Conservation (phyloP, 2,888 invertebrate genomes). For the Idaea dimidiata region DNA sequence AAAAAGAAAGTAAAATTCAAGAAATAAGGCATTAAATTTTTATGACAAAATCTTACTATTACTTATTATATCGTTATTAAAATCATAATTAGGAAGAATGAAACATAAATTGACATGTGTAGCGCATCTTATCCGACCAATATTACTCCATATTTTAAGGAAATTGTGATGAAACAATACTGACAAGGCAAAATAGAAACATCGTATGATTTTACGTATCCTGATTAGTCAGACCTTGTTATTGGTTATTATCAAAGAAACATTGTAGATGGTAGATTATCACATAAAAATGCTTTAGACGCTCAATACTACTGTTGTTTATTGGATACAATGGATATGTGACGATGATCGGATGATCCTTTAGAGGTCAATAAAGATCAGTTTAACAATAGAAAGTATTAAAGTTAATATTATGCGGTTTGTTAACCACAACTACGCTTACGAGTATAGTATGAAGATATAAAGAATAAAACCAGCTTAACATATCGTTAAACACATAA, state of each 20-base stretch:
- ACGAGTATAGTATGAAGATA: too few species aligned
- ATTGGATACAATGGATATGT: not conserved
- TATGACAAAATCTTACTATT: too few species aligned
- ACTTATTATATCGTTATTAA: too few species aligned
- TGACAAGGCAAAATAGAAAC: not conserved
- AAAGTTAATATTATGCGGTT: not conserved
- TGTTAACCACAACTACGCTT: too few species aligned
- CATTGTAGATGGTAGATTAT: not conserved
- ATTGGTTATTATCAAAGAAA: not conserved
- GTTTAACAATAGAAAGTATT: not conserved
- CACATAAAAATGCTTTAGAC: not conserved
- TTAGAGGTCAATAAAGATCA: not conserved
- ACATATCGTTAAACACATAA: too few species aligned
- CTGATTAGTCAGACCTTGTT: not conserved
- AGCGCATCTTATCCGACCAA: not conserved
- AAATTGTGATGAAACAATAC: not conserved
- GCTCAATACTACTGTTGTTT: not conserved
- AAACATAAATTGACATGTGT: not conserved
- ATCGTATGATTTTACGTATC: not conserved
- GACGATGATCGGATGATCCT: not conserved
- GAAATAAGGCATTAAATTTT: too few species aligned
- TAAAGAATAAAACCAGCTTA: too few species aligned
- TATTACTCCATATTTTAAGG: not conserved
- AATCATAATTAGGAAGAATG: not conserved
- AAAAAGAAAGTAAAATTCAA: too few species aligned